These are phyloP conservation scores for Scelioninae gen. 1 DNA, from an alignment of 2,888 invertebrate genomes.

Conservation along the genomic window DNA sequence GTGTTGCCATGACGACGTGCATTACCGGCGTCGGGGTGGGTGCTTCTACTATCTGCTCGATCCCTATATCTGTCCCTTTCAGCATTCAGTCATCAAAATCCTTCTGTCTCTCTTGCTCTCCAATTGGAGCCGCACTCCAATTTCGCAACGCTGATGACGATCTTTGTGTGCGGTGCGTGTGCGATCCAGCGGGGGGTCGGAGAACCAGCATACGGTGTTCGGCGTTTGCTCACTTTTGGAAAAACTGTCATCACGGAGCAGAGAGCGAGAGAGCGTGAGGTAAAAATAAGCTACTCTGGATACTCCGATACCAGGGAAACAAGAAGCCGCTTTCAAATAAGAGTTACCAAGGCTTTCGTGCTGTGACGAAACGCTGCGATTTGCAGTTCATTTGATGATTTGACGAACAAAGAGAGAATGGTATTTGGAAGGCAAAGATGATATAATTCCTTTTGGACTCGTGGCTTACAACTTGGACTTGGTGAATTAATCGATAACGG, in stretches of 20 bases:
- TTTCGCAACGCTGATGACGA: conserved; percentile 60
- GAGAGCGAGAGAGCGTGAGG: conserved; percentile 11
- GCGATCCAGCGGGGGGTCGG: conserved; percentile 49
- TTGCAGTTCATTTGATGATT: not conserved
- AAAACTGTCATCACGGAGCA: not conserved
- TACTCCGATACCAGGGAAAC: conserved; percentile 52
- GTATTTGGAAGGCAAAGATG: no score
- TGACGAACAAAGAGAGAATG: no score
- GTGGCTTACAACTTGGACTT: no score
- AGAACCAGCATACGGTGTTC: conserved; percentile 50
- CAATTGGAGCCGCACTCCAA: conserved; percentile 51
- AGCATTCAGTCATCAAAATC: not conserved
- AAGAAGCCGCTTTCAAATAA: conserved; percentile 17
- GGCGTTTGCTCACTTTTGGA: conserved; percentile 56
- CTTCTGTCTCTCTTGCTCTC: conserved; percentile 34
- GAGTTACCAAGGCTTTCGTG: not conserved
- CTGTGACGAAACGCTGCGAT: not conserved
- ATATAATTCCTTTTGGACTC: no score
- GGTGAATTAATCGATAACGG: no score
- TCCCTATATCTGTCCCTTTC: conserved; percentile 24
- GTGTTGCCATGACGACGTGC: conserved; percentile 81
- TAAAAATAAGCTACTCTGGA: conserved; percentile 42
- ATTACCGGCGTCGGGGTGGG: conserved; percentile 77
- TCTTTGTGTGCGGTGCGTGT: conserved; percentile 44
- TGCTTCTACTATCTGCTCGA: conserved; percentile 69